Percentiles rank a stretch among this genome's conserved stretches.
phyloP scores from a whole-genome alignment of 1,140 invertebrate species.

The Procambarus virginalis region DNA sequence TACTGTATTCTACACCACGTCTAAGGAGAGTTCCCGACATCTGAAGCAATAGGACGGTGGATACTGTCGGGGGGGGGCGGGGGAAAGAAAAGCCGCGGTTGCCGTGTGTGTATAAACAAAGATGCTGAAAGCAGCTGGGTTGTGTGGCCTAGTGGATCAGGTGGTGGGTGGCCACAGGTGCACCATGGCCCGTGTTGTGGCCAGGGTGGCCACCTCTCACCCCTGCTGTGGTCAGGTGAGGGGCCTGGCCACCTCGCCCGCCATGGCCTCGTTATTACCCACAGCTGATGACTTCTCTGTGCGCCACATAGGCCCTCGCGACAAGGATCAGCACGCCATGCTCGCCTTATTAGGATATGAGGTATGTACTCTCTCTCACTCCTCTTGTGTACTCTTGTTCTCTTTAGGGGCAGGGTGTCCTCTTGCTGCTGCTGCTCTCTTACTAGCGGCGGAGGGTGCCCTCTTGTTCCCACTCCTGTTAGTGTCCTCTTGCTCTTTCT shows the following conservation, averaged over 20 bases:
- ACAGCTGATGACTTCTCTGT: neutral
- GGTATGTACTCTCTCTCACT: neutral
- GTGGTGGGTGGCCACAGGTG: neutral
- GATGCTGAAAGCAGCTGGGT: neutral
- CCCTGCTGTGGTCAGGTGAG: neutral
- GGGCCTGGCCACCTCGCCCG: neutral
- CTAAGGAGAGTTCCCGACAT: too few species aligned
- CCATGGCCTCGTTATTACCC: neutral
- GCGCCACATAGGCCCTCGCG: neutral
- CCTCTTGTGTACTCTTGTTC: too few species aligned
- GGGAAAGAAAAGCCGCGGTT: too few species aligned
- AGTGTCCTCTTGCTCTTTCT: too few species aligned
- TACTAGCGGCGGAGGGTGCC: too few species aligned
- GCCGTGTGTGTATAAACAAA: neutral
- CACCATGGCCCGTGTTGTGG: neutral
- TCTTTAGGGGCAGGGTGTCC: too few species aligned
- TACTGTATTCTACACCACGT: too few species aligned
- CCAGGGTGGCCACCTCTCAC: neutral
- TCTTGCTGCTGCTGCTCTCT: too few species aligned
- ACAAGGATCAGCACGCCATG: neutral
- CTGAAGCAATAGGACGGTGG: neutral
- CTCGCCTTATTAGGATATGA: neutral
- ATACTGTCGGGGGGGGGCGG: neutral
- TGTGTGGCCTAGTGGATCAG: neutral
- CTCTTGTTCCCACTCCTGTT: too few species aligned